A percentile compares a stretch with the other conserved stretches of the same genome.
These are phyloP conservation scores for Podarcis raffonei DNA, from an alignment of 2,113 vertebrate genomes.

Conservation along the genomic window DNA sequence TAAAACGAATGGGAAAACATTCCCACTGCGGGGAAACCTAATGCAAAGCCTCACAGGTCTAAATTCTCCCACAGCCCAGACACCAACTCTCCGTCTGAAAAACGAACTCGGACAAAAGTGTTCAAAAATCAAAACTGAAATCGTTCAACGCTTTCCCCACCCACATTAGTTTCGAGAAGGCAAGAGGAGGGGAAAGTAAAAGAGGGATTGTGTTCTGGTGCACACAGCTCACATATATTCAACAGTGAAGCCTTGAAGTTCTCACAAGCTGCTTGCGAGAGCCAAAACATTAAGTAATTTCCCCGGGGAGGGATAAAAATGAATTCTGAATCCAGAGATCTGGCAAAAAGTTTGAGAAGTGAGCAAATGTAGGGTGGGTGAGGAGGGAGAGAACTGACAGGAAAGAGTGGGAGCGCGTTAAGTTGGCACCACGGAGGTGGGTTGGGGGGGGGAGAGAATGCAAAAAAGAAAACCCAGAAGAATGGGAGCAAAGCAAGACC, in stretches of 20 bases:
- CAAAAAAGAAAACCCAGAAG: background rate
- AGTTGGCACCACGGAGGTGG: background rate
- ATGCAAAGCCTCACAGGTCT: background rate
- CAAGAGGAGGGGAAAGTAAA: constrained; percentile 2
- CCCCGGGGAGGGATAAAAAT: constrained; percentile 70
- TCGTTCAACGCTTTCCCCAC: constrained; percentile 29
- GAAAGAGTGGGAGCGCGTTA: background rate
- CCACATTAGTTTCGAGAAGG: constrained; percentile 34
- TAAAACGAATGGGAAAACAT: constrained; percentile 48
- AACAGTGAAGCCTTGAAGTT: constrained; percentile 57
- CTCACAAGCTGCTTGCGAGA: constrained; percentile 62
- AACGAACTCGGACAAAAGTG: constrained; percentile 29
- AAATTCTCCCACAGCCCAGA: constrained; percentile 5
- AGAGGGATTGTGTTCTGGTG: constrained; percentile 50
- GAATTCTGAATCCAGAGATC: constrained; percentile 61
- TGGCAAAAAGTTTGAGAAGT: constrained; percentile 49
- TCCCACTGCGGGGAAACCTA: constrained; percentile 12
- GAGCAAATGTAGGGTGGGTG: background rate
- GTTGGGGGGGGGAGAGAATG: background rate
- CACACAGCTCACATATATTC: constrained; percentile 60
- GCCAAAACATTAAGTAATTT: constrained; percentile 78
- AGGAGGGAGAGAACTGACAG: background rate
- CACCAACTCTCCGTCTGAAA: constrained; percentile 37
- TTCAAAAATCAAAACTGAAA: constrained; percentile 17
- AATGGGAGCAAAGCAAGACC: constrained; percentile 26